Percentiles rank a stretch among this genome's conserved stretches.
Conservation (phyloP, 2,888 invertebrate species). For the Platycnemis pennipes region DNA sequence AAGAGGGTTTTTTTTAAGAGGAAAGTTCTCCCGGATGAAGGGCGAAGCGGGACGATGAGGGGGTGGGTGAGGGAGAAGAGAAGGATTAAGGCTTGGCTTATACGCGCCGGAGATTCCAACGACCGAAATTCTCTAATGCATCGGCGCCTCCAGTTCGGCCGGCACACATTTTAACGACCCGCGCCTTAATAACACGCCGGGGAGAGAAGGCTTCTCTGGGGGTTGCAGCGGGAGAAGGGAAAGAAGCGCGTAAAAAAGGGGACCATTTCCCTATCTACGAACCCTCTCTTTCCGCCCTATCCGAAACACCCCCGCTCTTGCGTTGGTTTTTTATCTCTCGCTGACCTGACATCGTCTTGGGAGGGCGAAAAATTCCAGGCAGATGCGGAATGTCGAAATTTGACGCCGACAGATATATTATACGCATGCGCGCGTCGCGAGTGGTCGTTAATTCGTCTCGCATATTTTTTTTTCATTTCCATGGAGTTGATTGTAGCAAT, state of each 20-base stretch:
- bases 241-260: conserved; percentile 14
- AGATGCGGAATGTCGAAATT: conserved; percentile 21
- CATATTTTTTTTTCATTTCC: background rate
- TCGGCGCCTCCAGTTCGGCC: conserved; percentile 29
- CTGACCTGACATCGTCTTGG: background rate
- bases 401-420: background rate
- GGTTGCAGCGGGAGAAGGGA: background rate
- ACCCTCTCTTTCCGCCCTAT: background rate
- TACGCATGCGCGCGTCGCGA: background rate
- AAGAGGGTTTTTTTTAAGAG: background rate
- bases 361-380: conserved; percentile 22
- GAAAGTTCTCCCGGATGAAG: background rate
- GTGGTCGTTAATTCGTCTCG: background rate
- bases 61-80: background rate
- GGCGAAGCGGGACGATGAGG: background rate
- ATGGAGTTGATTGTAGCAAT: background rate
- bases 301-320: background rate
- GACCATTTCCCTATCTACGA: background rate
- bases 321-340: background rate
- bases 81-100: conserved; percentile 48
- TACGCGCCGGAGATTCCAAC: conserved; percentile 62
- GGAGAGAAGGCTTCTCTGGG: background rate
- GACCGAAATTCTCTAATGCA: conserved; percentile 57
- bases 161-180: conserved; percentile 47
- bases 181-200: conserved; percentile 54